phyloP scores from a whole-genome alignment of 2,113 vertebrate species.

The Ceyx margarethae region DNA sequence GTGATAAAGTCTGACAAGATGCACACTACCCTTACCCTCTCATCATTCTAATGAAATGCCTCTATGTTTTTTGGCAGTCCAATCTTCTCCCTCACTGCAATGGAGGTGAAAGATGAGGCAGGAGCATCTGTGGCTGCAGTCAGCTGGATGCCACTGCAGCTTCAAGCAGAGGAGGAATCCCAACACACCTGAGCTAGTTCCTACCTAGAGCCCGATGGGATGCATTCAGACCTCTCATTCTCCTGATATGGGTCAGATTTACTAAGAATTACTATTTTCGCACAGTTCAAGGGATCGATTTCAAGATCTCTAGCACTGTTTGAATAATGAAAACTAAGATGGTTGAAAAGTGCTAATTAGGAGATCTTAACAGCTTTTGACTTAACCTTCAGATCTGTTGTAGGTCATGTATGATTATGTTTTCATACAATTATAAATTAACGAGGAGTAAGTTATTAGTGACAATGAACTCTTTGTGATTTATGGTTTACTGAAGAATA shows the following conservation, averaged over 20 bases:
- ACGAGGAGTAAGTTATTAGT: background rate
- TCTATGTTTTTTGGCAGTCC: background rate
- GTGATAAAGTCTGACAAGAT: background rate
- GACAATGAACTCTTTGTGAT: constrained; percentile 32
- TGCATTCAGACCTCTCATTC: background rate
- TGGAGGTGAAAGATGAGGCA: background rate
- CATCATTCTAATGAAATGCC: background rate
- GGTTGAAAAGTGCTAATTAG: background rate
- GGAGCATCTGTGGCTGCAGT: background rate
- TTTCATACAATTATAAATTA: constrained; percentile 26
- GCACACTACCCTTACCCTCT: background rate
- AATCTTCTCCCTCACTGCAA: background rate
- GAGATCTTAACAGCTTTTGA: background rate
- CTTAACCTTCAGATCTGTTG: background rate
- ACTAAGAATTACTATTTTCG: background rate
- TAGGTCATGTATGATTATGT: background rate
- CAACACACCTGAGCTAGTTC: background rate
- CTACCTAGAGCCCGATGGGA: background rate
- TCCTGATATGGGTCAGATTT: background rate
- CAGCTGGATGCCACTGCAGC: background rate
- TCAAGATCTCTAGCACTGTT: background rate
- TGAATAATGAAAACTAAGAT: background rate
- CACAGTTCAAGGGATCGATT: background rate
- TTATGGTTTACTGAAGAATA: constrained; percentile 1
- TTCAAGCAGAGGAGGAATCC: background rate